Base-by-base conservation (phyloP, 2,113 vertebrate species). In the Mus pahari region DNA sequence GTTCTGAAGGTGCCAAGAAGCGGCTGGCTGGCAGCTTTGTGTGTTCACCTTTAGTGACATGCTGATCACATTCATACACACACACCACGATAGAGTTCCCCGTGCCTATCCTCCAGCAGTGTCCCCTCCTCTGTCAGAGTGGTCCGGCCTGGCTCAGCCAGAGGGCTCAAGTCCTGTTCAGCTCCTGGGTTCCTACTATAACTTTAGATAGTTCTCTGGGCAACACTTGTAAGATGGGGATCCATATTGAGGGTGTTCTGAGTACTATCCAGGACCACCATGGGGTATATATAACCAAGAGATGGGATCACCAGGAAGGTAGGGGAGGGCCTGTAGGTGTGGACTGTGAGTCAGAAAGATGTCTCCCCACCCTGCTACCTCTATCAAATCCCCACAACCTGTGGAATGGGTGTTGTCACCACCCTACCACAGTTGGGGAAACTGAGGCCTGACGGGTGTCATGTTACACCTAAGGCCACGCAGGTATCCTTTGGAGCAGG, bases 291-390 rank as follows among this genome's bases (percentile, higher is more conserved):
- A 48, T 6, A 12, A 24, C 78, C 58, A 79, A 55, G 60, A 60
- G 53, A 0, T 10, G 31, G 5, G 28, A 1, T 50, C 26, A 1
- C 20, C 4, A 22, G 77, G 24, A 70, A 75, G 45, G n/a, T 33
- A 7, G 7, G 19, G 74, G 14, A n/a, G 53, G 31, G 8, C 36
- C 13, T 26, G 2, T 20, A 1, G 1, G 5, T 48, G 2, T 1
- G 0, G 33, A 22, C 19, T 28, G 26, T 83, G 39, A 14, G 7
- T n/a, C 8, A 2, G 33, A 86, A 42, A 3, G 7, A 45, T 5
- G 0, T 55, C 66, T n/a, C 4, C 53, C 64, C 17, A 24, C 24
- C 1, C n/a, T n/a, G 3, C 39, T 28, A 1, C 50, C 50, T 58
- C 13, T 58, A 20, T 7, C 31, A 11, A 2, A 42, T 20, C 17